phyloP scores from a whole-genome alignment of 2,113 vertebrate species.

The Dinomys branickii region DNA sequence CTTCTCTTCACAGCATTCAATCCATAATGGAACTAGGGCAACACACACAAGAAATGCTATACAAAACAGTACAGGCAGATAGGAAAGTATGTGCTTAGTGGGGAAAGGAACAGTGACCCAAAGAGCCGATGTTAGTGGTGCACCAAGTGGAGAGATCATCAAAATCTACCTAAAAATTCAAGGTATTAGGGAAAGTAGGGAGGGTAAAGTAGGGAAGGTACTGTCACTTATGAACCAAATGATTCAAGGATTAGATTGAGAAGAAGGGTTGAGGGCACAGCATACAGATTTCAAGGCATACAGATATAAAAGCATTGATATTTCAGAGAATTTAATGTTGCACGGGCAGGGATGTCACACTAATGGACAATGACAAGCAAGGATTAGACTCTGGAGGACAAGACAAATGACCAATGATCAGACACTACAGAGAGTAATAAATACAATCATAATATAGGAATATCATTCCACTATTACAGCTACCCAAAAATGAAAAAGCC shows the following conservation, averaged over 20 bases:
- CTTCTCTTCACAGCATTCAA: background rate
- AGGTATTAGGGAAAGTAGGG: background rate
- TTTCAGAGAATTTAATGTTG: background rate
- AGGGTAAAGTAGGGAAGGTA: background rate
- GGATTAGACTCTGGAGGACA: background rate
- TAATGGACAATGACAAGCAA: constrained; percentile 36
- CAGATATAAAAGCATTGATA: background rate
- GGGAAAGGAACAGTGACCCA: too few species aligned
- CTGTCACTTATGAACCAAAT: background rate
- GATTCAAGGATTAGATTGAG: background rate
- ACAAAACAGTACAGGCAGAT: background rate
- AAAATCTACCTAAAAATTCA: background rate
- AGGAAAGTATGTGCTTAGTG: background rate
- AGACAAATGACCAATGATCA: background rate
- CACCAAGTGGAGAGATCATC: background rate
- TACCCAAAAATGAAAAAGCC: background rate
- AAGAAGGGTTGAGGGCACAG: background rate
- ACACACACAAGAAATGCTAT: background rate
- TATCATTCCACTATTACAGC: background rate
- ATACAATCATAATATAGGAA: background rate
- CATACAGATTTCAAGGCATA: background rate
- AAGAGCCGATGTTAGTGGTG: background rate
- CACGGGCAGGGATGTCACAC: background rate
- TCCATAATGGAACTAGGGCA: background rate
- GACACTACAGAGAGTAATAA: background rate